Conservation (phyloP, 2,888 invertebrate genomes). For the Pilophorus perplexus region DNA sequence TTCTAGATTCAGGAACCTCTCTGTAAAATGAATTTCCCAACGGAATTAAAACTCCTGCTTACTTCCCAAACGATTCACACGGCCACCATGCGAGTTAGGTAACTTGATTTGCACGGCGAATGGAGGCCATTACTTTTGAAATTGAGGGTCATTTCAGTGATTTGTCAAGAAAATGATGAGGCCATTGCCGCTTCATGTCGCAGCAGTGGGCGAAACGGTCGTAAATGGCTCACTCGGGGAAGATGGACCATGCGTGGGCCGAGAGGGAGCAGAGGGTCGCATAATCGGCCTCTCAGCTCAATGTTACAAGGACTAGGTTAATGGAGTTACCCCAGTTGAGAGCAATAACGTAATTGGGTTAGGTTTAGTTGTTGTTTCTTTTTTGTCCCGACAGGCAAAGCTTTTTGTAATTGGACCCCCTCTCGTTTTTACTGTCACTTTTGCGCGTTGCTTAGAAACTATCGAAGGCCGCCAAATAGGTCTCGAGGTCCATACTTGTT, state of each 20-base stretch:
- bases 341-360: constrained; percentile 35
- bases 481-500: too few species aligned
- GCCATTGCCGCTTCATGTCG: constrained; percentile 3
- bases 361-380: constrained; percentile 1
- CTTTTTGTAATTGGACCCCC: constrained; percentile 27
- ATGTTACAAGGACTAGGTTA: constrained; percentile 21
- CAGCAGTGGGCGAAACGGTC: background rate
- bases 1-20: too few species aligned
- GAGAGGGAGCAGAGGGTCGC: background rate
- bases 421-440: constrained; percentile 13
- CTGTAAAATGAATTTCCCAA: too few species aligned
- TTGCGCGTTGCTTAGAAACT: constrained; percentile 31
- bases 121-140: too few species aligned
- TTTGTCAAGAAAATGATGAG: too few species aligned
- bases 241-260: constrained; percentile 10
- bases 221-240: constrained; percentile 4
- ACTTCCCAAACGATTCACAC: too few species aligned
- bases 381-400: constrained; percentile 5
- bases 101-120: too few species aligned
- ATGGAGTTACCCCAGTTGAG: constrained; percentile 23
- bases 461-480: constrained; percentile 28
- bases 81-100: too few species aligned
- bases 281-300: background rate
- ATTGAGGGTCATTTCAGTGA: too few species aligned
- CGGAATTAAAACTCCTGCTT: too few species aligned